These are phyloP conservation scores for Bolinopsis microptera DNA, from an alignment of 37 sponge, comb jelly and placozoan genomes.

Conservation along the genomic window DNA sequence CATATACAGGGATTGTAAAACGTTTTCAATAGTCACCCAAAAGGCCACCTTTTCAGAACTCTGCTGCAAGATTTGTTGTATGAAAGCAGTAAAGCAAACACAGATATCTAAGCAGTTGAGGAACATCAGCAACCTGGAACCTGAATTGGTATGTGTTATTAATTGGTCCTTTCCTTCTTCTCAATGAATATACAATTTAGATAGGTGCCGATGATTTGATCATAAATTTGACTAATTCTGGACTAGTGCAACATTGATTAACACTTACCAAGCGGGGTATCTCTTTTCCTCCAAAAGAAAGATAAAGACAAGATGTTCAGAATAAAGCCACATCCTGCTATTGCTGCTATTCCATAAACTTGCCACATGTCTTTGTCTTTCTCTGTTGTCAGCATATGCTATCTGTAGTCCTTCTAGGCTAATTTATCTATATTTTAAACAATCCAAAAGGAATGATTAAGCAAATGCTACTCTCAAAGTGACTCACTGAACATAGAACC, in stretches of 20 bases:
- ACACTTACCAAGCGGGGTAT: neutral
- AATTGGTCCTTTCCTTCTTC: too few species aligned
- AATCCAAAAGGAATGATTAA: too few species aligned
- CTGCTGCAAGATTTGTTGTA: too few species aligned
- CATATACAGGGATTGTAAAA: neutral
- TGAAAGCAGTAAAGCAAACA: neutral
- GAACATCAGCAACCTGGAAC: neutral
- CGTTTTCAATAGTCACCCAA: neutral
- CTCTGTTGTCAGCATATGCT: too few species aligned
- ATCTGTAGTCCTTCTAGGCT: too few species aligned
- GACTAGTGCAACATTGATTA: too few species aligned
- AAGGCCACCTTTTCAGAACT: too few species aligned
- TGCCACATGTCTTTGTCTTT: neutral
- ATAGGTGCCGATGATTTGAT: too few species aligned
- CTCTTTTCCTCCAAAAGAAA: neutral
- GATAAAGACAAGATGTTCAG: neutral
- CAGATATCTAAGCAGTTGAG: neutral
- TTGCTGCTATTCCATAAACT: neutral
- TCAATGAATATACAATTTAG: too few species aligned
- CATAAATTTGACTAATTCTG: neutral
- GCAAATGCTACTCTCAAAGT: too few species aligned
- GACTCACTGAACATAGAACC: too few species aligned
- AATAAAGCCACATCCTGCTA: neutral
- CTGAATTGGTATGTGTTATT: neutral
- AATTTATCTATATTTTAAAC: too few species aligned